phyloP scores from a whole-genome alignment of 2,797 vertebrate species.

The Danio jaintianensis region DNA sequence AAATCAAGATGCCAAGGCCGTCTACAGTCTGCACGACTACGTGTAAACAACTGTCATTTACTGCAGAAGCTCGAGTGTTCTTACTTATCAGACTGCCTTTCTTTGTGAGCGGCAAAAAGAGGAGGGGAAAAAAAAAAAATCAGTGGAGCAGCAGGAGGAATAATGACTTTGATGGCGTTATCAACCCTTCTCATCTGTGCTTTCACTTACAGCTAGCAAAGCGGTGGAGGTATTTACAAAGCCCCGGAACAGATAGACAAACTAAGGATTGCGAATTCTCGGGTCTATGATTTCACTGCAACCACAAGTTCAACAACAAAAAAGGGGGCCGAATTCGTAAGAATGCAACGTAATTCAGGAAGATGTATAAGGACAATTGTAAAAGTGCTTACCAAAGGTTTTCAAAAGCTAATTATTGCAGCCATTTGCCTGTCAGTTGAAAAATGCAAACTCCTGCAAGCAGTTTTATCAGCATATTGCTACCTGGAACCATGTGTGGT shows the following conservation, averaged over 20 bases:
- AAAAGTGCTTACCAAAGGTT: slow-evolving; percentile 55
- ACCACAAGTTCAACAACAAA: background rate
- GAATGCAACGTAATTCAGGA: slow-evolving; percentile 34
- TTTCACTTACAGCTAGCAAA: slow-evolving; percentile 42
- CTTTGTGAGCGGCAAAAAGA: slow-evolving; percentile 48
- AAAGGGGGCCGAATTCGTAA: background rate
- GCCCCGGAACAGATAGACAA: slow-evolving; percentile 59
- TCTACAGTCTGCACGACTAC: slow-evolving; percentile 80
- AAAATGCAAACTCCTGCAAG: slow-evolving; percentile 10
- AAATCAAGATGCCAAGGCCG: slow-evolving; percentile 72
- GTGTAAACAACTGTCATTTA: slow-evolving; percentile 63
- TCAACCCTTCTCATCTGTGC: slow-evolving; percentile 56
- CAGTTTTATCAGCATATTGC: slow-evolving; percentile 29
- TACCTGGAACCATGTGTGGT: slow-evolving; percentile 24
- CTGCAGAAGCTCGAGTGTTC: slow-evolving; percentile 21
- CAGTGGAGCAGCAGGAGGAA: slow-evolving; percentile 50
- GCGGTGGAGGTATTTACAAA: slow-evolving; percentile 62
- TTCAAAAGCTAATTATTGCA: slow-evolving; percentile 15
- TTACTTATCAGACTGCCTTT: slow-evolving; percentile 48
- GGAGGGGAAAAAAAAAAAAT: slow-evolving; percentile 42
- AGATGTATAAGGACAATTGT: background rate
- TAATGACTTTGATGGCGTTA: slow-evolving; percentile 61
- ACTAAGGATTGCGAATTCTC: slow-evolving; percentile 55
- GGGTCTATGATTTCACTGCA: slow-evolving; percentile 28
- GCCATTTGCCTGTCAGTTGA: background rate